Evolutionary conservation across 2,113 vertebrate species (phyloP).

Genomic region (Phrynocephalus versicolor): DNA sequence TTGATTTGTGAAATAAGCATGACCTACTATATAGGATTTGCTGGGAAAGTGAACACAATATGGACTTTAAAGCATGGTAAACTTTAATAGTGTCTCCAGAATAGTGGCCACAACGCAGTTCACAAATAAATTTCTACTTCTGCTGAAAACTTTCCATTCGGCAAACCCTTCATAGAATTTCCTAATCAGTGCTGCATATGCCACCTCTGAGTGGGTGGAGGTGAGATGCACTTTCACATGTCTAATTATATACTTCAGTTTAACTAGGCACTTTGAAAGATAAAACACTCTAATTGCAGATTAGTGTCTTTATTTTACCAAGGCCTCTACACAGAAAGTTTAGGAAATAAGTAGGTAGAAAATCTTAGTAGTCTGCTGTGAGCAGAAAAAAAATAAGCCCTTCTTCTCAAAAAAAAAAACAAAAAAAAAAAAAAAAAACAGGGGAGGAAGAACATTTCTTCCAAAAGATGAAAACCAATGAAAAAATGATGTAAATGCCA

Average conservation of each 20-base stretch:
- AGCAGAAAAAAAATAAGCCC: slow-evolving; percentile 23
- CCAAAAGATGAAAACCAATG: neutral
- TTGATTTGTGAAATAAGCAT: neutral
- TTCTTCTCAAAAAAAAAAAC: neutral
- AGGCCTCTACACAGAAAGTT: slow-evolving; percentile 38
- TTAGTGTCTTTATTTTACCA: slow-evolving; percentile 53
- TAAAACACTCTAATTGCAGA: slow-evolving; percentile 49
- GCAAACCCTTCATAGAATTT: neutral
- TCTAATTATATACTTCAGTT: slow-evolving; percentile 61
- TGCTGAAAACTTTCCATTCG: slow-evolving; percentile 20
- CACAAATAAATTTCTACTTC: slow-evolving; percentile 26
- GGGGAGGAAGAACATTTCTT: neutral
- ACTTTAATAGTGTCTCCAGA: neutral
- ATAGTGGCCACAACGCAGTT: neutral
- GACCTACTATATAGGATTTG: neutral
- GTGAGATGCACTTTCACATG: slow-evolving; percentile 50
- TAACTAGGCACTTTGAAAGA: slow-evolving; percentile 56
- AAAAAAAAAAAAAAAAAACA: neutral
- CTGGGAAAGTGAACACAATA: neutral
- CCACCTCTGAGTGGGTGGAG: slow-evolving; percentile 17
- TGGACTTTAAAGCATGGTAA: neutral
- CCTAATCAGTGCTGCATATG: slow-evolving; percentile 26
- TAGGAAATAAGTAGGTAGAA: slow-evolving; percentile 25
- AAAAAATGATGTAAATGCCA: neutral
- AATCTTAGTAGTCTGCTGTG: slow-evolving; percentile 12